Evolutionary conservation across 2,888 invertebrate species (phyloP).

Genomic region (Phytoseiulus persimilis): DNA sequence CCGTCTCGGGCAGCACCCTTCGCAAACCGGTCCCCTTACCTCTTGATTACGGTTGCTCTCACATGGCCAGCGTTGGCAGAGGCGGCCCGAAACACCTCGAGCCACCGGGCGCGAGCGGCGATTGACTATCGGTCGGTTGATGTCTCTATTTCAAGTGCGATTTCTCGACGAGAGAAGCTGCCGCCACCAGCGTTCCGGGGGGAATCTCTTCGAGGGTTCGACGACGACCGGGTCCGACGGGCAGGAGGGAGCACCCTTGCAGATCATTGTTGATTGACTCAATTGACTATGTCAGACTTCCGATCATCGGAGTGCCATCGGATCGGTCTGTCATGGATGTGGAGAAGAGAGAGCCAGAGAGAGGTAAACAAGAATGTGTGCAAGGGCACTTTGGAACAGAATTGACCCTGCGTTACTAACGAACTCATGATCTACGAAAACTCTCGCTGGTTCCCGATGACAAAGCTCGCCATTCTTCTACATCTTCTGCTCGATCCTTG

Average conservation of each 20-base stretch:
- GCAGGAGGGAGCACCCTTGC: not conserved
- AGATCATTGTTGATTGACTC: not conserved
- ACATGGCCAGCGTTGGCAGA: not conserved
- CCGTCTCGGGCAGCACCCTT: not conserved
- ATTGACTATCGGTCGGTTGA: not conserved
- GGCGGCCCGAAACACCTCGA: too few relatives aligned
- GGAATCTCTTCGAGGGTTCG: not conserved
- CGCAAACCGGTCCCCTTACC: not conserved
- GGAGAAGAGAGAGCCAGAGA: not conserved
- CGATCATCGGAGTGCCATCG: not conserved
- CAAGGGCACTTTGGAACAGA: not conserved
- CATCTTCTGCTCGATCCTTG: not conserved
- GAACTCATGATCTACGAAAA: slow-evolving; percentile 5
- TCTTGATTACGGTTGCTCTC: not conserved
- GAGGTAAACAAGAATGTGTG: not conserved
- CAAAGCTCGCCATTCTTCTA: not conserved
- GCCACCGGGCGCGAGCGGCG: too few relatives aligned
- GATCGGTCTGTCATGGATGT: not conserved
- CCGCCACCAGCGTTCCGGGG: not conserved
- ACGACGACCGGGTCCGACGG: not conserved
- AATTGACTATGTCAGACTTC: not conserved
- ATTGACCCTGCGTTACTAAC: not conserved
- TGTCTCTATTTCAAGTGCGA: not conserved
- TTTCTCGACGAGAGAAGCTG: not conserved
- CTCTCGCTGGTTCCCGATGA: not conserved